Conservation (phyloP, 2,888 invertebrate species). For the Pherbina coryleti region DNA sequence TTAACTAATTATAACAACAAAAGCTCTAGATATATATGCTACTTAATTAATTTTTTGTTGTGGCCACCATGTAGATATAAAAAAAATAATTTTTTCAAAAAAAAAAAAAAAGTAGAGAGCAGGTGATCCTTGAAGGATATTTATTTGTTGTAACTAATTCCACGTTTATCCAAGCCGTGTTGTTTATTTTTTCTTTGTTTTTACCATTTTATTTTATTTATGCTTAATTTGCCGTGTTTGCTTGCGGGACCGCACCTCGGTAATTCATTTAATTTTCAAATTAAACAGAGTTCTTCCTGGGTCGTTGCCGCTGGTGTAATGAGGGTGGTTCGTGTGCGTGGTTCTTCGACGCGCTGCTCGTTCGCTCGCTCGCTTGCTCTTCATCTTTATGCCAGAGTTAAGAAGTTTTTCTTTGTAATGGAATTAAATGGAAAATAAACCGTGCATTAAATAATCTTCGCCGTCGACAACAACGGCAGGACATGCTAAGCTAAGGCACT, state of each 20-base stretch:
- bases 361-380: neutral
- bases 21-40: too few species aligned
- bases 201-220: neutral
- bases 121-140: neutral
- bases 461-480: neutral
- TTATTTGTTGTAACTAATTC: neutral
- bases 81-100: too few species aligned
- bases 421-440: constrained; percentile 21
- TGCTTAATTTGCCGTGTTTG: neutral
- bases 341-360: too few species aligned
- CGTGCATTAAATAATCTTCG: constrained; percentile 17
- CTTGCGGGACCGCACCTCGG: constrained; percentile 24
- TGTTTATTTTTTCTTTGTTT: neutral
- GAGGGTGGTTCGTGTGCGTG: neutral
- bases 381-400: neutral
- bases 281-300: constrained; percentile 7
- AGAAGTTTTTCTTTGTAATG: constrained; percentile 19
- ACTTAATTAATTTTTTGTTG: too few species aligned
- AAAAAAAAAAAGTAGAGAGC: neutral
- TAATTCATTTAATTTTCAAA: constrained; percentile 22
- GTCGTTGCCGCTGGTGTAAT: neutral
- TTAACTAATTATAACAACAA: too few species aligned
- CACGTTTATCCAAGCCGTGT: neutral
- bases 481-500: neutral
- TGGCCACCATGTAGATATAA: too few species aligned